A percentile compares a stretch with the other conserved stretches of the same genome.
These are phyloP conservation scores for Mormyrops boulengeri DNA, from an alignment of 2,797 vertebrate species.

Conservation along the genomic window DNA sequence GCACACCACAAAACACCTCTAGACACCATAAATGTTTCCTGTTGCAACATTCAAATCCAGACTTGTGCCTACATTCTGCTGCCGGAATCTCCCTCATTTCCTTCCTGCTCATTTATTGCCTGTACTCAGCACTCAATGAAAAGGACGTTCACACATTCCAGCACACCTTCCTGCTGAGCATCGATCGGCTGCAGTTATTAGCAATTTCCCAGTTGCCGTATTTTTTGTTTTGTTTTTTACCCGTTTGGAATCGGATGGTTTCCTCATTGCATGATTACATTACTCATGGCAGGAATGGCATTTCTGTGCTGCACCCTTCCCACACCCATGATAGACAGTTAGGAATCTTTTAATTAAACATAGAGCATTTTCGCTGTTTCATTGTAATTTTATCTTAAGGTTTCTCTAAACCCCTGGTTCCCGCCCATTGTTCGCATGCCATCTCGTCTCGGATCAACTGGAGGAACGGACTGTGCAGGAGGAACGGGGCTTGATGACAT, in stretches of 20 bases:
- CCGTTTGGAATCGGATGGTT: background rate
- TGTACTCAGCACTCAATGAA: background rate
- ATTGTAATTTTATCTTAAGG: slow-evolving; percentile 9
- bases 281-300: background rate
- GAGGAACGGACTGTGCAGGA: background rate
- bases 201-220: background rate
- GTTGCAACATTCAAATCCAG: background rate
- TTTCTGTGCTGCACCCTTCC: background rate
- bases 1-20: background rate
- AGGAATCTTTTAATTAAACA: slow-evolving; percentile 11
- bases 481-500: background rate
- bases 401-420: background rate
- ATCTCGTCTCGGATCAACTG: background rate
- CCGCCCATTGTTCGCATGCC: background rate
- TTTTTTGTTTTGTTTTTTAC: background rate
- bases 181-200: background rate
- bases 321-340: slow-evolving; percentile 7
- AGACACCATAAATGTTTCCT: background rate
- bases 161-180: background rate
- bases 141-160: background rate
- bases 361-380: background rate
- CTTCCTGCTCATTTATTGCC: background rate
- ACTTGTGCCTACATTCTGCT: background rate
- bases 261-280: background rate
- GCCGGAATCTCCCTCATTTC: background rate